phyloP scores from a whole-genome alignment of 2,888 invertebrate genomes.

The Acrobasis suavella region DNA sequence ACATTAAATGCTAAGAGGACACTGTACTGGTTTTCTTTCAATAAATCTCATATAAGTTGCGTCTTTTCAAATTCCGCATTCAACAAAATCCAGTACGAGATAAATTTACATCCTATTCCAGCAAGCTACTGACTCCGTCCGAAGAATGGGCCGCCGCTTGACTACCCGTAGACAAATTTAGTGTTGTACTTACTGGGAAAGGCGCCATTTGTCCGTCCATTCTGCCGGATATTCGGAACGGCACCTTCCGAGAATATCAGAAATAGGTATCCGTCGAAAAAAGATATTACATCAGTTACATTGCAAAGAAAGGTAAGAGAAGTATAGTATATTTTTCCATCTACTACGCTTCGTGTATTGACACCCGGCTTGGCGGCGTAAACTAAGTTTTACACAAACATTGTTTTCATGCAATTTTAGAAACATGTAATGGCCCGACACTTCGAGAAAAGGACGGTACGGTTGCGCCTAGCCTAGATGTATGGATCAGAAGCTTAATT shows the following conservation, averaged over 20 bases:
- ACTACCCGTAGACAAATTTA: slow-evolving; percentile 35
- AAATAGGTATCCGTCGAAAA: slow-evolving; percentile 20
- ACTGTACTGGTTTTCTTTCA: background rate
- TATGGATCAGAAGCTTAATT: no score
- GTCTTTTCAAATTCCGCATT: background rate
- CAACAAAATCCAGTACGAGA: slow-evolving; percentile 7
- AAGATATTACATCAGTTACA: slow-evolving; percentile 10
- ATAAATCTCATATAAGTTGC: background rate
- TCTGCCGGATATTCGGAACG: slow-evolving; percentile 21
- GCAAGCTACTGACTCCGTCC: slow-evolving; percentile 25
- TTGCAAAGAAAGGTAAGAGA: background rate
- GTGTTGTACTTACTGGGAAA: slow-evolving; percentile 30
- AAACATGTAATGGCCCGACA: no score
- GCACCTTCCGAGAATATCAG: slow-evolving; percentile 26
- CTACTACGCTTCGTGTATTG: background rate
- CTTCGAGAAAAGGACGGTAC: no score
- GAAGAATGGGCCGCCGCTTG: slow-evolving; percentile 29
- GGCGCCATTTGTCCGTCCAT: slow-evolving; percentile 32
- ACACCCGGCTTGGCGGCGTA: background rate
- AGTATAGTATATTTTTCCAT: background rate
- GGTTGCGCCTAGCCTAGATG: no score
- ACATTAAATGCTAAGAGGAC: no score
- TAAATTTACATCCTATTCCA: slow-evolving; percentile 7
- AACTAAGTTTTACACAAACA: no score
- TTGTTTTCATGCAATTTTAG: no score